These are phyloP conservation scores for Conger conger DNA, from an alignment of 2,113 vertebrate genomes.

Conservation along the genomic window DNA sequence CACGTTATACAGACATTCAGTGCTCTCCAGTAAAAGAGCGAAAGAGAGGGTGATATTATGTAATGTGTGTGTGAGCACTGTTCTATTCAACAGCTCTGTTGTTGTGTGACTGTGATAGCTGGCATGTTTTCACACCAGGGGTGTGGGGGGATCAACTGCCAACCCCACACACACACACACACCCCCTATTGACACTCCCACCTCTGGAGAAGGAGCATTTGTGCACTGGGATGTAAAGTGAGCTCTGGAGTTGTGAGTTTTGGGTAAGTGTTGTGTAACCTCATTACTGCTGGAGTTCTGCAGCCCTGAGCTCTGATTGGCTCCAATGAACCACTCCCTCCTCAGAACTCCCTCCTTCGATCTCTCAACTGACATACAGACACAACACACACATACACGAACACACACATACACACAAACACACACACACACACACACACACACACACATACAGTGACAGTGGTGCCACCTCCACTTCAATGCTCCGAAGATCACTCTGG, in stretches of 20 bases:
- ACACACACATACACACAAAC: background rate
- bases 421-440: background rate
- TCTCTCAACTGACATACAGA: slow-evolving; percentile 62
- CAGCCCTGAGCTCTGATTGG: slow-evolving; percentile 65
- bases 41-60: slow-evolving; percentile 30
- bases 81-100: slow-evolving; percentile 20
- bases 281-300: slow-evolving; percentile 43
- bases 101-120: background rate
- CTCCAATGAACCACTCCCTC: slow-evolving; percentile 61
- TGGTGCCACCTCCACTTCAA: background rate
- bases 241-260: slow-evolving; percentile 12
- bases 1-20: slow-evolving; percentile 16
- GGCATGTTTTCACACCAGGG: background rate
- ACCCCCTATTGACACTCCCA: background rate
- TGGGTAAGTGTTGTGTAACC: slow-evolving; percentile 57
- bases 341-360: slow-evolving; percentile 41
- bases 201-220: slow-evolving; percentile 4
- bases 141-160: background rate
- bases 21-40: slow-evolving; percentile 24
- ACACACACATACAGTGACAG: background rate
- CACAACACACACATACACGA: background rate
- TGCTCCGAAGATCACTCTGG: too few species aligned
- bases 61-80: slow-evolving; percentile 35
- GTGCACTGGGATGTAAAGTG: background rate
- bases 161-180: background rate